Conservation (phyloP, 1,140 invertebrate genomes). For the Magallana ariakensis region DNA sequence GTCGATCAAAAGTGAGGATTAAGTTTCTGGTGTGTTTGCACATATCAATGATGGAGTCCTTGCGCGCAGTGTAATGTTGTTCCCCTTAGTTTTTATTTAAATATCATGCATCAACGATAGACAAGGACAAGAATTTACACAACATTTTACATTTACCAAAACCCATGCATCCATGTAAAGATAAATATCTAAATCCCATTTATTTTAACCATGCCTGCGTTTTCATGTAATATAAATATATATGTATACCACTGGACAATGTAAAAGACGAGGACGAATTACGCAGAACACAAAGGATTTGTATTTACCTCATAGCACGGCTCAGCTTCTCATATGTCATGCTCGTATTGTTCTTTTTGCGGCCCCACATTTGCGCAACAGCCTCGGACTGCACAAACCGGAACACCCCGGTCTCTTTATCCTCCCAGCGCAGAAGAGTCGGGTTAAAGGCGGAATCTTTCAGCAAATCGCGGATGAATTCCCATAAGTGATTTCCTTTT, state of each 20-base stretch:
- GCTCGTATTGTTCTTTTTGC: conserved; percentile 90
- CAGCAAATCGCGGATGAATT: conserved; percentile 75
- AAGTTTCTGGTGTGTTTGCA: conserved; percentile 15
- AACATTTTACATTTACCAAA: conserved; percentile 28
- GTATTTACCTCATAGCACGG: conserved; percentile 90
- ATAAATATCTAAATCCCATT: conserved; percentile 20
- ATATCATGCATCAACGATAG: conserved; percentile 22
- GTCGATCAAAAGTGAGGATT: conserved; percentile 52
- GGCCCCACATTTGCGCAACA: conserved; percentile 93
- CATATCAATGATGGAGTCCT: conserved; percentile 3
- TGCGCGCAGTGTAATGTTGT: conserved; percentile 10
- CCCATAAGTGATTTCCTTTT: conserved; percentile 77
- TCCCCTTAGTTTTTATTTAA: background rate
- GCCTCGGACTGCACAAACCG: conserved; percentile 94
- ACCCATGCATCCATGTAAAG: conserved; percentile 23
- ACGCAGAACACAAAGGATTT: background rate
- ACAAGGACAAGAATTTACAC: conserved; percentile 21
- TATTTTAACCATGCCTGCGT: conserved; percentile 5
- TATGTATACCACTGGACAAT: background rate
- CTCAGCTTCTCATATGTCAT: conserved; percentile 98
- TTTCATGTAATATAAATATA: background rate
- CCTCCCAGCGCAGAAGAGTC: conserved; percentile 89
- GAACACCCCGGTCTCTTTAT: conserved; percentile 89
- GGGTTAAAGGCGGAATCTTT: conserved; percentile 72
- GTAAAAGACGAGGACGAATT: background rate